These are phyloP conservation scores for Hybos culiciformis DNA, from an alignment of 2,888 invertebrate genomes.

Conservation along the genomic window DNA sequence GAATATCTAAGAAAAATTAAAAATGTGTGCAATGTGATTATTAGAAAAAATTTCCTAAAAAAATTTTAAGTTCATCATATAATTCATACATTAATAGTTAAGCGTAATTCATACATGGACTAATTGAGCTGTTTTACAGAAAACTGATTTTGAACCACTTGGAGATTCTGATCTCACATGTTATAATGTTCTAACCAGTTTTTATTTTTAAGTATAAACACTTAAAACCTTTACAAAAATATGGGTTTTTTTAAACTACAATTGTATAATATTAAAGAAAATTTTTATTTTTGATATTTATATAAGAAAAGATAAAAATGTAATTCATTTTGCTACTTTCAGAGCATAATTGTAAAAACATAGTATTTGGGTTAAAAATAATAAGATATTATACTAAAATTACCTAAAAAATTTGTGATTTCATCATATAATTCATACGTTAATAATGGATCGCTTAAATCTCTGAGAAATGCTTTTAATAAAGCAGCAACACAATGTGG, in stretches of 20 bases:
- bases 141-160: slow-evolving; percentile 21
- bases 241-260: too few species aligned
- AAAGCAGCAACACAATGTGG: slow-evolving; percentile 90
- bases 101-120: slow-evolving; percentile 59
- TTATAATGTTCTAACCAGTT: slow-evolving; percentile 24
- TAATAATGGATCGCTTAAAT: slow-evolving; percentile 82
- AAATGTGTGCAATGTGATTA: slow-evolving; percentile 1
- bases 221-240: too few species aligned
- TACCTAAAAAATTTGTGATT: slow-evolving; percentile 79
- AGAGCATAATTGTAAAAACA: background rate
- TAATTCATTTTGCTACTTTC: too few species aligned
- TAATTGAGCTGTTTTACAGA: slow-evolving; percentile 71
- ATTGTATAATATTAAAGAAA: too few species aligned
- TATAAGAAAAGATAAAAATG: too few species aligned
- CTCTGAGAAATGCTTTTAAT: slow-evolving; percentile 84
- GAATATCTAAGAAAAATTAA: slow-evolving; percentile 48
- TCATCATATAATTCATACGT: slow-evolving; percentile 91
- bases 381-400: slow-evolving; percentile 22
- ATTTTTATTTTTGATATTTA: too few species aligned
- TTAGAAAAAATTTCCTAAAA: background rate
- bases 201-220: too few species aligned
- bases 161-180: slow-evolving; percentile 19
- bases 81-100: slow-evolving; percentile 72
- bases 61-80: background rate
- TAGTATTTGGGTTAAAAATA: background rate